Base-by-base conservation (phyloP, 1,140 invertebrate genomes). In the Wasmannia auropunctata region DNA sequence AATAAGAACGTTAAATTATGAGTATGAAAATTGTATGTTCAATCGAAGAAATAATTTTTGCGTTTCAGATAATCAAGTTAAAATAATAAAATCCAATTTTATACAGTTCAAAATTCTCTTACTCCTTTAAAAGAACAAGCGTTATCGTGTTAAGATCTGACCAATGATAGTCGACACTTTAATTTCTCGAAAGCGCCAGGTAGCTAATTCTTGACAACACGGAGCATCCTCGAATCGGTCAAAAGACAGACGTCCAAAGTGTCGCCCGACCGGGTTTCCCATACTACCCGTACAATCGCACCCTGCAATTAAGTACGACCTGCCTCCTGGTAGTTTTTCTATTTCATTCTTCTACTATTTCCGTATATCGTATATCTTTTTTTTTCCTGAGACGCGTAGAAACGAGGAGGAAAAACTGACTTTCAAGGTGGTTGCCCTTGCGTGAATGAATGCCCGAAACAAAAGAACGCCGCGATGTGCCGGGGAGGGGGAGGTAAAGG, bases 401-500 rank as follows among this genome's bases (percentile, higher is more conserved):
- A 51, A 58, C 51, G 0, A 58, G 51, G n/a, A 83, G 40, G 79
- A 74, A 83, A 80, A 83, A 74, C 40, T 74, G 63, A 69, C 67
- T 83, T 72, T 74, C 11, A 74, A 83, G 54, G 54, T 83, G 37
- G 11, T 83, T 74, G 67, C 67, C 67, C 67, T 83, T 22, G 79
- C 79, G 67, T 83, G 79, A 83, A 83, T 83, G 79, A 58, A 83
- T 28, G 51, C 25, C 40, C 86, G 65, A 87, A 88, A 77, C 77
- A 81, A 87, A 86, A 87, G 86, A 67, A 85, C 62, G 58, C 83
- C 51, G 34, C 88, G 89, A 91, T 90, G 56, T 49, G 70, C 40
- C 43, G 25, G n/a, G n/a, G n/a, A n/a, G n/a, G n/a, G n/a, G n/a
- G n/a, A n/a, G n/a, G n/a, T n/a, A n/a, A n/a, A n/a, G n/a, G n/a